phyloP scores from a whole-genome alignment of 1,140 invertebrate species.

The Nasonia longicornis region DNA sequence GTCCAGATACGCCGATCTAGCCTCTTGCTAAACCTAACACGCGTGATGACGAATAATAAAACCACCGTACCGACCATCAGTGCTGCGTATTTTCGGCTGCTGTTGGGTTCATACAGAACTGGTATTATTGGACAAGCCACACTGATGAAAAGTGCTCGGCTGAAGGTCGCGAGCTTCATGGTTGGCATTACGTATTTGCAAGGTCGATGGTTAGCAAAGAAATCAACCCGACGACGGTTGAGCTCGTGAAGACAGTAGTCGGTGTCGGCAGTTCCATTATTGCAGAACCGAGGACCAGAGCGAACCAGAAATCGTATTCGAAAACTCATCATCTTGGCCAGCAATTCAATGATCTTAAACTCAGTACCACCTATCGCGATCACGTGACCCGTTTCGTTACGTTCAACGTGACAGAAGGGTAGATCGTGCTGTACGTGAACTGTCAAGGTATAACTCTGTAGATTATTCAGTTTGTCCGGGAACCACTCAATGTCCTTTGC shows the following conservation, averaged over 20 bases:
- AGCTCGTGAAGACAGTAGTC: background rate
- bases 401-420: background rate
- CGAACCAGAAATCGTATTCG: background rate
- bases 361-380: background rate
- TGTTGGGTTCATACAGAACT: background rate
- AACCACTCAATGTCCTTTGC: background rate
- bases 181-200: background rate
- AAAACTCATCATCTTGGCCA: background rate
- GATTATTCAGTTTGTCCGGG: background rate
- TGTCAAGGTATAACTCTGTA: background rate
- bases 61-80: background rate
- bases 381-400: background rate
- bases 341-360: background rate
- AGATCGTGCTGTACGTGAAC: background rate
- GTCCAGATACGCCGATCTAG: background rate
- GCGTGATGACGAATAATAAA: background rate
- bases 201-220: background rate
- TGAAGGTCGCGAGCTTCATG: background rate
- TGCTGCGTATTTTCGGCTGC: background rate
- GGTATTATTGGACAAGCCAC: background rate
- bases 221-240: background rate
- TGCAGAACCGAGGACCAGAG: background rate
- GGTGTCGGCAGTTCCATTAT: background rate
- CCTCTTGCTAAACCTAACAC: background rate
- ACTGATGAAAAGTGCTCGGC: background rate